Evolutionary conservation across 2,888 invertebrate genomes (phyloP), one percentile per base, ranked within the genome.

Genomic region (Thymelicus lineola): DNA sequence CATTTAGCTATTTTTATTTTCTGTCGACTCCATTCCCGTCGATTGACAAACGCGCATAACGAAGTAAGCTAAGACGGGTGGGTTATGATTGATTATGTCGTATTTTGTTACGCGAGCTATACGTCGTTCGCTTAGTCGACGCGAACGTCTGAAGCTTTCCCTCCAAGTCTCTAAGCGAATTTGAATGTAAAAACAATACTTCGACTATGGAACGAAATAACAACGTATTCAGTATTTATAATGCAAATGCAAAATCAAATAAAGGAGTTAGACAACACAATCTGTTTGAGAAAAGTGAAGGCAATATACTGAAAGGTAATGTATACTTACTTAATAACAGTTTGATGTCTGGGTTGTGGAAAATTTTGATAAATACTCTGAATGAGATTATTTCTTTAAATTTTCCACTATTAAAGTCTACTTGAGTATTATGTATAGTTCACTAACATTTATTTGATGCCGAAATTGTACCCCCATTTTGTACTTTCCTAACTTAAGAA

Each of bases 1-100:
- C 12, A 12, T 42, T 42, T 42, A 42, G 42, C 17, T 57, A n/a
- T 35, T 57, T 36, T 14, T n/a, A 17, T 50, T 60, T 55, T 42
- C 36, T 50, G 28, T 38, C 85, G 46, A 78, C 88, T 92, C 91
- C 76, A 88, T 69, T 70, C 71, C 78, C 77, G 77, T 77, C 79
- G 73, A 81, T 80, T 82, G 82, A 83, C 86, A 85, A 88, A 86
- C 86, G 81, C 82, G 84, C 86, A 88, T 88, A 88, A 85, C 85
- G 80, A 82, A 88, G 88, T 87, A 88, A 88, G 84, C 82, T 75
- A 83, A 86, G 86, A 80, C 81, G 85, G 87, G 83, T 78, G 82
- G 80, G 80, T 81, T 84, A 90, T 92, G 92, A 93, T 92, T 91
- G 91, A 93, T 93, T 89, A 87, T 87, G 81, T 81, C 80, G 84